These are phyloP conservation scores for Microchrysa polita DNA, from an alignment of 2,888 invertebrate species.

Conservation along the genomic window DNA sequence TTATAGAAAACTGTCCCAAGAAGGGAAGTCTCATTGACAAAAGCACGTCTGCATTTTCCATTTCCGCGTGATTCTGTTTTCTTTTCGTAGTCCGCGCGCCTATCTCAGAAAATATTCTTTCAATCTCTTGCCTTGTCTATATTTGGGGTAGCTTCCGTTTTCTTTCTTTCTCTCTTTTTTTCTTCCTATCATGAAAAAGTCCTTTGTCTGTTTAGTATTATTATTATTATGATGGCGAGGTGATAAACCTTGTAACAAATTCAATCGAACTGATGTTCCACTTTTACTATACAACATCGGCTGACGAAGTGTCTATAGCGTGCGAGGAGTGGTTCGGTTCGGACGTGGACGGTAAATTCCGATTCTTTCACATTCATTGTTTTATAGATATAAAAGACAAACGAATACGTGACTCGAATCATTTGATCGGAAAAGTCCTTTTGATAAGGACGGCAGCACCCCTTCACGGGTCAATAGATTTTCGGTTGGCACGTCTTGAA, in stretches of 20 bases:
- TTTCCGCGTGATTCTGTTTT: too few relatives aligned
- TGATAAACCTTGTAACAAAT: constrained; percentile 31
- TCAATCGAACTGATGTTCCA: constrained; percentile 26
- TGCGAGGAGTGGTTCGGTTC: too few relatives aligned
- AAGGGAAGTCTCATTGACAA: too few relatives aligned
- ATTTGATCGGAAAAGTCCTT: background rate
- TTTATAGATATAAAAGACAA: constrained; percentile 41
- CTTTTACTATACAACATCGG: background rate
- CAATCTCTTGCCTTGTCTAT: too few relatives aligned
- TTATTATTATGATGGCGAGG: constrained; percentile 3
- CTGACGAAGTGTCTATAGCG: too few relatives aligned
- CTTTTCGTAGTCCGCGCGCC: too few relatives aligned
- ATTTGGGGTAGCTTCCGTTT: too few relatives aligned
- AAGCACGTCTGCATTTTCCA: too few relatives aligned
- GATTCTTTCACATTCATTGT: constrained; percentile 7
- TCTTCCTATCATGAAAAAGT: too few relatives aligned
- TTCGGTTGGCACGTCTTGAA: constrained; percentile 33
- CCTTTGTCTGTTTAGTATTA: constrained; percentile 14
- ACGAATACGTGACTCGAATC: constrained; percentile 41
- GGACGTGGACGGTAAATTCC: constrained; percentile 9
- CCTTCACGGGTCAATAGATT: constrained; percentile 41
- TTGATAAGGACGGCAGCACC: constrained; percentile 5
- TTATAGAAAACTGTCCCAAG: too few relatives aligned
- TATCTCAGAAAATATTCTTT: too few relatives aligned
- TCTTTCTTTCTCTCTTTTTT: too few relatives aligned